Percentiles rank a stretch among this genome's conserved stretches.
Conservation (phyloP, 2,113 vertebrate genomes). For the Atherinomorus stipes region DNA sequence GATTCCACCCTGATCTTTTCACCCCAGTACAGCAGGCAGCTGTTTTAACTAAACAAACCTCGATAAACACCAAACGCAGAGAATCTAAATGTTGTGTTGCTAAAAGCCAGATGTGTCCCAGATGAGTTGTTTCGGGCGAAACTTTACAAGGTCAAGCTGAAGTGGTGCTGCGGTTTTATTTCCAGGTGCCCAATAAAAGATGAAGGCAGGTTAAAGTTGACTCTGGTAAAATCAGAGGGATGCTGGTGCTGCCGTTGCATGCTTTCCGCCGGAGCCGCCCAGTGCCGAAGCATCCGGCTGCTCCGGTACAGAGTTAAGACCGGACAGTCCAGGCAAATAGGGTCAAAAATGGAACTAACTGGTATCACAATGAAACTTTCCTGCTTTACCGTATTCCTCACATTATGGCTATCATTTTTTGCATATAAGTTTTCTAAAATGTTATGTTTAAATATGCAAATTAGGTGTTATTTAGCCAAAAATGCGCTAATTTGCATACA, state of each 20-base stretch:
- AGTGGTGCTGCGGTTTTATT: not conserved
- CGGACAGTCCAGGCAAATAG: no score
- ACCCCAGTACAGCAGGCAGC: not conserved
- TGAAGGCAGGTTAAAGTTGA: not conserved
- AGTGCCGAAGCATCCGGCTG: not conserved
- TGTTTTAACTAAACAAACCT: constrained; percentile 7
- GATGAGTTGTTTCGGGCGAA: not conserved
- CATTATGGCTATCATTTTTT: no score
- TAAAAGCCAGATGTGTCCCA: not conserved
- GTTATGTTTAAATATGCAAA: no score
- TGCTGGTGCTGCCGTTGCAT: no score
- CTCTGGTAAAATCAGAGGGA: not conserved
- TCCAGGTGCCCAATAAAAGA: not conserved
- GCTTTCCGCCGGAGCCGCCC: not conserved
- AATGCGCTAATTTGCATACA: no score
- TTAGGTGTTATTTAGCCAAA: no score
- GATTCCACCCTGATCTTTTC: constrained; percentile 34
- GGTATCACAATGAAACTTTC: no score
- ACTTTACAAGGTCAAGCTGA: not conserved
- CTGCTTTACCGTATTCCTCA: no score
- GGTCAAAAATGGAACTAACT: no score
- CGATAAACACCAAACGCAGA: not conserved
- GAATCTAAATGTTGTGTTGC: not conserved
- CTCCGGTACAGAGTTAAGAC: not conserved
- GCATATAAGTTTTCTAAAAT: no score